These are phyloP conservation scores for Lepisosteus osseus DNA, from an alignment of 2,113 vertebrate genomes.

Conservation along the genomic window DNA sequence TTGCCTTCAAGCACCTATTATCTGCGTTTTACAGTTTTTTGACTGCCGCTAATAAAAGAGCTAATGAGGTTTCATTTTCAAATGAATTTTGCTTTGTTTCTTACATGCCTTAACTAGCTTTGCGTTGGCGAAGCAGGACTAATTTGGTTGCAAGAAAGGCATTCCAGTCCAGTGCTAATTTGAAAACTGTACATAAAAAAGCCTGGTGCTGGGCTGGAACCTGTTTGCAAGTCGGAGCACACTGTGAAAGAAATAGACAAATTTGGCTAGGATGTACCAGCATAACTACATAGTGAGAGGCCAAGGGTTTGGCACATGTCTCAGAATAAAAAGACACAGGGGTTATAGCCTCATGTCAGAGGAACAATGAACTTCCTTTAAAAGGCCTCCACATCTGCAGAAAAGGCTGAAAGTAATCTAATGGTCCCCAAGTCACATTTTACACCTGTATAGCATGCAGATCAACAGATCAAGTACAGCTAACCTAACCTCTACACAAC, in stretches of 20 bases:
- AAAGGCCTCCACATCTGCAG: too few species aligned
- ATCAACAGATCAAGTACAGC: too few species aligned
- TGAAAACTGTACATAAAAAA: constrained; percentile 3
- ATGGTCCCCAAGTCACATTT: too few species aligned
- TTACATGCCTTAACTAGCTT: neutral
- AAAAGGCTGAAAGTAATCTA: too few species aligned
- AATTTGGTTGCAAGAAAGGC: constrained; percentile 8
- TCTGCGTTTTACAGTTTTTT: neutral
- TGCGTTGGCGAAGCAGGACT: constrained; percentile 1
- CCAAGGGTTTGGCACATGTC: neutral
- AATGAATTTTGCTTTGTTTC: neutral
- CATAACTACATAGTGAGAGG: neutral
- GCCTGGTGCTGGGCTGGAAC: neutral
- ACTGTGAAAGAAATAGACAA: neutral
- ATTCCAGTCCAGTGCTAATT: neutral
- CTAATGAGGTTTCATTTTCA: constrained; percentile 15
- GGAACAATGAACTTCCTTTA: too few species aligned
- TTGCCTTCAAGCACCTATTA: neutral
- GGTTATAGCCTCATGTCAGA: neutral
- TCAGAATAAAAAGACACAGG: neutral
- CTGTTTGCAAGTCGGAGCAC: neutral
- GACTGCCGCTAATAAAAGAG: constrained; percentile 10
- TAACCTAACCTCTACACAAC: too few species aligned
- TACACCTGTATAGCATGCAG: too few species aligned
- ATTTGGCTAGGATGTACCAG: neutral